Conservation (phyloP, 2,888 invertebrate species). For the Limnephilus auricula region DNA sequence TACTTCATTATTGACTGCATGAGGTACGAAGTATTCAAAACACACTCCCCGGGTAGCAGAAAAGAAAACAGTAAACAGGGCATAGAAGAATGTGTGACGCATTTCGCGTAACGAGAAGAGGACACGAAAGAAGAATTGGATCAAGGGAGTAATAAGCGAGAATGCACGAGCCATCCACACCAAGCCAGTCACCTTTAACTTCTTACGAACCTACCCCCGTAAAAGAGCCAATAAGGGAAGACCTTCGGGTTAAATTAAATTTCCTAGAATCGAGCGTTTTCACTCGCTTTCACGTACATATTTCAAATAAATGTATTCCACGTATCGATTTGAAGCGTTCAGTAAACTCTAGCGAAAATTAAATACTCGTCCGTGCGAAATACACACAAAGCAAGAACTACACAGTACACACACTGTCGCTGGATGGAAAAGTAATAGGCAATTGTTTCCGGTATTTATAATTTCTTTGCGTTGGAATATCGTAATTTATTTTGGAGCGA, state of each 20-base stretch:
- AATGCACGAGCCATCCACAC: background rate
- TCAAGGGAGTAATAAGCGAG: slow-evolving; percentile 25
- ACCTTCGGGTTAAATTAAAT: slow-evolving; percentile 38
- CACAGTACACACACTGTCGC: background rate
- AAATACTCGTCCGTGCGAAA: background rate
- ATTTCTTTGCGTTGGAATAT: background rate
- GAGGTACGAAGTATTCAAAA: background rate
- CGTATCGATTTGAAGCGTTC: background rate
- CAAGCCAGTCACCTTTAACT: background rate
- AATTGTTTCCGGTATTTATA: background rate
- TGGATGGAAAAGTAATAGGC: background rate
- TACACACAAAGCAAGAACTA: background rate
- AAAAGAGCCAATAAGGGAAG: background rate
- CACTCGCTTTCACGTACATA: background rate
- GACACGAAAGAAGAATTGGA: background rate
- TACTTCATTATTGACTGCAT: background rate
- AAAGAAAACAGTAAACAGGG: background rate
- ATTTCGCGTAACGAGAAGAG: background rate
- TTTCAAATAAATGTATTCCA: background rate
- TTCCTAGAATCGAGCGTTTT: slow-evolving; percentile 12
- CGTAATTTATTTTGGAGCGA: background rate
- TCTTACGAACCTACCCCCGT: background rate
- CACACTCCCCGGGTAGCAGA: background rate
- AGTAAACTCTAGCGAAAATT: background rate
- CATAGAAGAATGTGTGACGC: background rate